phyloP scores from a whole-genome alignment of 2,113 vertebrate genomes.

The Serinus canaria region DNA sequence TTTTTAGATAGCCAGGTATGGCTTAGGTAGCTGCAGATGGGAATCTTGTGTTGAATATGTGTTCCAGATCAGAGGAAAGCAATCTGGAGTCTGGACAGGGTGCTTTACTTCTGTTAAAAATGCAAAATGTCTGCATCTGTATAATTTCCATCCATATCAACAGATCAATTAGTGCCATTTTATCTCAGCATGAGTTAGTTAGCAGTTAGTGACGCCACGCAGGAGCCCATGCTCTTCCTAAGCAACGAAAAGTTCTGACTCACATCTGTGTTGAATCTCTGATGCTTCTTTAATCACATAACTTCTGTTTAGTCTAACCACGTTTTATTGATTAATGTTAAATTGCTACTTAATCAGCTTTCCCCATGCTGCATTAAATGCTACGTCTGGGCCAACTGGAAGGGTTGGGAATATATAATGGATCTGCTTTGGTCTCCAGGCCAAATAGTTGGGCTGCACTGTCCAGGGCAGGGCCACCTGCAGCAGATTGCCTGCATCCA shows the following conservation, averaged over 20 bases:
- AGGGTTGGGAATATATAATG: neutral
- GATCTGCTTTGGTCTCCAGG: neutral
- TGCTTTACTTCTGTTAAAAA: neutral
- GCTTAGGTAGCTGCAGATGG: neutral
- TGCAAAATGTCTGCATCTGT: neutral
- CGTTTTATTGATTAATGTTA: neutral
- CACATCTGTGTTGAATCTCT: neutral
- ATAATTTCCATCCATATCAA: neutral
- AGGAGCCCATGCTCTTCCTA: neutral
- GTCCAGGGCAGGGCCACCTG: neutral
- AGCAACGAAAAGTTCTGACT: neutral
- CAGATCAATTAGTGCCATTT: neutral
- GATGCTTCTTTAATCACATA: neutral
- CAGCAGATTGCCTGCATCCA: neutral
- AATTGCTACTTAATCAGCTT: neutral
- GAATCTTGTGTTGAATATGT: neutral
- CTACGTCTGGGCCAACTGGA: neutral
- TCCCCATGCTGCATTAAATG: neutral
- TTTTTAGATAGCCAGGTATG: neutral
- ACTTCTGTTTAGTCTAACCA: neutral
- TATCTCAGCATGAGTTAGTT: neutral
- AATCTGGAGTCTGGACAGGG: neutral
- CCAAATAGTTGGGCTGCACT: neutral
- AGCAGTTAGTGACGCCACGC: neutral
- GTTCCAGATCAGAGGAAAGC: neutral